Evolutionary conservation across 2,113 vertebrate species (phyloP), one percentile per base, ranked within the genome.

Genomic region (Arvicanthis niloticus): DNA sequence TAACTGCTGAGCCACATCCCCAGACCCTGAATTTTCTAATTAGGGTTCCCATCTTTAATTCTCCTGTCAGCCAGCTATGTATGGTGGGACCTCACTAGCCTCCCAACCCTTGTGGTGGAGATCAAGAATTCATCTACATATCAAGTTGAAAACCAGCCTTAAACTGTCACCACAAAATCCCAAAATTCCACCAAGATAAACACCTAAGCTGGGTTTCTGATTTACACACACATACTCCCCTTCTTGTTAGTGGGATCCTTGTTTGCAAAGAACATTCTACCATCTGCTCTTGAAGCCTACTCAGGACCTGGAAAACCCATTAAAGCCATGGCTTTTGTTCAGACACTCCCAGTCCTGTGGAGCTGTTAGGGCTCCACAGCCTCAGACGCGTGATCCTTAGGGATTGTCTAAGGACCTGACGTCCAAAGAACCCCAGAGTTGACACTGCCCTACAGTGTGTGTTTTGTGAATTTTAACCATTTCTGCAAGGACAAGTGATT

Each of bases 221-320:
- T 82, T 94, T 76, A 15, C n/a, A 93, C 34, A 68, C 19, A 53
- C 19, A 26, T 37, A 58, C 17, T 19, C 31, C 21, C 4, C 84
- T 48, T 24, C 13, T 37, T 73, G 24, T 42, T 51, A 77, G 22
- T 34, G 17, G 16, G 53, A 88, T 45, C 10, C 42, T 75, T 88
- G 29, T 72, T 76, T 67, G 81, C 70, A 95, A 62, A 94, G 75
- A 73, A 65, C 40, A 76, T 81, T 58, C 29, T 40, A n/a, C 67
- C 37, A 92, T 24, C 37, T 58, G 37, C 68, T 62, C 24, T 17
- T 7, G 24, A 86, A 89, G 31, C 21, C 78, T 45, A 68, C 80
- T 40, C 5, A 40, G 70, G 22, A 26, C 42, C 31, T 0, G 0
- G n/a, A 56, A 7, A 37, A 22, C n/a, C 37, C 48, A 37, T 11